Percentiles rank a stretch among this genome's conserved stretches.
Evolutionary conservation across 2,888 invertebrate species (phyloP).

Genomic region (Drosophila quinaria): DNA sequence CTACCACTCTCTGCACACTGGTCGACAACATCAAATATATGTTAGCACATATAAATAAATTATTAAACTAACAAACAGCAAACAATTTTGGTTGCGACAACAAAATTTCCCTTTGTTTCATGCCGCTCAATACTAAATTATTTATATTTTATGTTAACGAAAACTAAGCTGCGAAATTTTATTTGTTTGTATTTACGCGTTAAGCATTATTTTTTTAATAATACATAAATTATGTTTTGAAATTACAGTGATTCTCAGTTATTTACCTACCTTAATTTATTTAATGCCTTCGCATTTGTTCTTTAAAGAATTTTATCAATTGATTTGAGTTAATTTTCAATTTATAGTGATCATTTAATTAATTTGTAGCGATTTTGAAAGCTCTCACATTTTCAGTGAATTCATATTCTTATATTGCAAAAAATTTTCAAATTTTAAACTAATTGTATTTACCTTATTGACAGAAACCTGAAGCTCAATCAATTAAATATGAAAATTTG

Average conservation of each 20-base stretch:
- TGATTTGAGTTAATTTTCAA: background rate
- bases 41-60: background rate
- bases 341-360: no score
- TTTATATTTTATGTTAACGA: conserved; percentile 4
- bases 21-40: no score
- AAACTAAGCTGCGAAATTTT: conserved; percentile 1
- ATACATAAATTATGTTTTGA: background rate
- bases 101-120: background rate
- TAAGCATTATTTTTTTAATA: background rate
- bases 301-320: background rate
- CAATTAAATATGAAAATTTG: background rate
- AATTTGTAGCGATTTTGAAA: no score
- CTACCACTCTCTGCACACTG: no score
- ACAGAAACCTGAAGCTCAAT: background rate
- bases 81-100: background rate
- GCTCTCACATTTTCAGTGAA: no score
- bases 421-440: no score
- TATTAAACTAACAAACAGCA: conserved; percentile 4
- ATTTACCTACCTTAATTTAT: no score
- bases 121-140: background rate
- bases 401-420: no score
- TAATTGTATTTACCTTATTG: background rate
- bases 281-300: no score
- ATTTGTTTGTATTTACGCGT: background rate
- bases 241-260: no score